Conservation (phyloP, 2,797 vertebrate genomes). For the Acanthurus tractus region DNA sequence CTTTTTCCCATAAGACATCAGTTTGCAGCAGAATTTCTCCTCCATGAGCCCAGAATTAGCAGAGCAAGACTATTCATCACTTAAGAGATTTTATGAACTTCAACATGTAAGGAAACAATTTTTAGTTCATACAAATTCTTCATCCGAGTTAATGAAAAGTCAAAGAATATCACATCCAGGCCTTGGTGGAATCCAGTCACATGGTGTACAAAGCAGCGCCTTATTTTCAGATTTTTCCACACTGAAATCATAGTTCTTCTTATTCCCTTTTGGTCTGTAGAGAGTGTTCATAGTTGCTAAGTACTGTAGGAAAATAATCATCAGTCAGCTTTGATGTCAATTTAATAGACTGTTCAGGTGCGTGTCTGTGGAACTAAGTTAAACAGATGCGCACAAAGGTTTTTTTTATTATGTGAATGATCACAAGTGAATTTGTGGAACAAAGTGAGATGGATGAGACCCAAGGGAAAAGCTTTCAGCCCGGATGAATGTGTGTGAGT, state of each 20-base stretch:
- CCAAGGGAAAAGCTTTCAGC: slow-evolving; percentile 73
- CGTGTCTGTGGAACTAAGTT: slow-evolving; percentile 61
- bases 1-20: not conserved
- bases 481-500: slow-evolving; percentile 34
- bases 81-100: not conserved
- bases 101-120: not conserved
- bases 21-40: slow-evolving; percentile 1
- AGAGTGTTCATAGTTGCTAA: slow-evolving; percentile 26
- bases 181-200: not conserved
- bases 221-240: slow-evolving; percentile 21
- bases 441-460: slow-evolving; percentile 83
- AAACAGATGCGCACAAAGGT: slow-evolving; percentile 72
- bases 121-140: slow-evolving; percentile 1
- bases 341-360: slow-evolving; percentile 47
- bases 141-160: slow-evolving; percentile 6
- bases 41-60: not conserved
- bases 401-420: slow-evolving; percentile 61
- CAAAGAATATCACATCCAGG: not conserved
- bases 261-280: slow-evolving; percentile 15
- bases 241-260: slow-evolving; percentile 16
- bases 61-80: slow-evolving; percentile 10
- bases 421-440: slow-evolving; percentile 74
- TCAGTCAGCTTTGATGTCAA: slow-evolving; percentile 61
- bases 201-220: not conserved
- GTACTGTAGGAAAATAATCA: slow-evolving; percentile 44